A percentile compares a stretch with the other conserved stretches of the same genome.
These are phyloP conservation scores for Melinaea menophilus DNA, from an alignment of 2,888 invertebrate genomes.

Conservation along the genomic window DNA sequence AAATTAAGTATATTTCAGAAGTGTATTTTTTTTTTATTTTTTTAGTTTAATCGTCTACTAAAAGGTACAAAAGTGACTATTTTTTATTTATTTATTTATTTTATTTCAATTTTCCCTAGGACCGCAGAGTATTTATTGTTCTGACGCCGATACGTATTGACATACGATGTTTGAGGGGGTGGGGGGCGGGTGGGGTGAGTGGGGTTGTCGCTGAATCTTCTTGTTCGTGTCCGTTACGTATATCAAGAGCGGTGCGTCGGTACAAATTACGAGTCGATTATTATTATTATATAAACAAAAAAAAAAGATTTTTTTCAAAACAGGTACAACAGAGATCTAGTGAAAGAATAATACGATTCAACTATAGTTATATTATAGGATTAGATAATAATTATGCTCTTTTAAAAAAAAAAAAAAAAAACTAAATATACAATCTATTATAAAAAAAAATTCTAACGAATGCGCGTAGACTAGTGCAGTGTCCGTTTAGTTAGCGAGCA, in stretches of 20 bases:
- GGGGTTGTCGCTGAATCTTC: no score
- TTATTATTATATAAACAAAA: no score
- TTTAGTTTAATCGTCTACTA: conserved; percentile 67
- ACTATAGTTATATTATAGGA: conserved; percentile 72
- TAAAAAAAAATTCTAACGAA: conserved; percentile 40
- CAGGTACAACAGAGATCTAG: conserved; percentile 79
- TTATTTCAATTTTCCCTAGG: conserved; percentile 38
- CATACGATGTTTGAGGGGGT: conserved; percentile 37
- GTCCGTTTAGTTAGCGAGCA: conserved; percentile 64
- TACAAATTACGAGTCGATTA: conserved; percentile 32
- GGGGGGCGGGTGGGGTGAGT: no score
- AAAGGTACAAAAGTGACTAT: conserved; percentile 78
- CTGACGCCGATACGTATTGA: conserved; percentile 40
- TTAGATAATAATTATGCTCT: conserved; percentile 76
- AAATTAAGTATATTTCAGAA: conserved; percentile 75
- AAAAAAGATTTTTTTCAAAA: conserved; percentile 36
- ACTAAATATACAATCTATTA: conserved; percentile 24
- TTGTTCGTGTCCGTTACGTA: conserved; percentile 59
- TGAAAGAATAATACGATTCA: conserved; percentile 76
- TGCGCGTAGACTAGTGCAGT: conserved; percentile 76
- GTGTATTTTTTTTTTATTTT: conserved; percentile 73
- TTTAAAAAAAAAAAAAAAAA: conserved; percentile 66
- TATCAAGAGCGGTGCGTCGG: conserved; percentile 59
- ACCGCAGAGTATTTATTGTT: conserved; percentile 70
- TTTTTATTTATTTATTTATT: conserved; percentile 24